Base-by-base conservation (phyloP, 2,888 invertebrate genomes). In the Chrysolina oricalcia region DNA sequence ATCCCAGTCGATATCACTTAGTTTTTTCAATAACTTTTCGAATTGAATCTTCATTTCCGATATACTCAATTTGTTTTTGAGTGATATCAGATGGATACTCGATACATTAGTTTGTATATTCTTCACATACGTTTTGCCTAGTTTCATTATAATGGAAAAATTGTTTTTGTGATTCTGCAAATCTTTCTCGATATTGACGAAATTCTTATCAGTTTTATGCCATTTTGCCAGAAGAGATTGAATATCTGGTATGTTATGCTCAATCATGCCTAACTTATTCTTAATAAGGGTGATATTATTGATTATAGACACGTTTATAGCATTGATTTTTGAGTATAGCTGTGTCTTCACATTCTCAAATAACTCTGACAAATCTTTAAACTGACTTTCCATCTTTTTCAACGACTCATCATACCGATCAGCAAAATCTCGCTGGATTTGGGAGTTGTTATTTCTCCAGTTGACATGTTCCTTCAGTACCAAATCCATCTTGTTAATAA, bases 361-460 rank as follows among this genome's bases (percentile, higher is more conserved):
- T 17, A n/a, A 27, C 1, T 59, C 59, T 6, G 6, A 6, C 15
- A 59, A n/a, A 35, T 59, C 27, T 35, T 59, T n/a, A 27, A 27
- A 59, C 5, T 59, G n/a, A 13, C n/a, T 3, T 35, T 59, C 59
- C n/a, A 59, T 3, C n/a, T 59, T 59, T n/a, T 59, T 35, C n/a
- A 59, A 35, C 1, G 59, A n/a, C 35, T 59, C 35, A 27, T 59
- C 59, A n/a, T 59, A 59, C n/a, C 59, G 59, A 59, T 59, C 35
- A 13, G 35, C 35, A n/a, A 59, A n/a, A 59, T 59, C 59, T 11
- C n/a, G 27, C 15, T 35, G 59, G 4, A 59, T 35, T n/a, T 59
- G 27, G 35, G 59, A 59, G 10, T 59, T n/a, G 17, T 59, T 35
- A 59, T 59, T 59, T 35, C 35, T 35, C 15, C 27, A n/a, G 35